Percentiles rank a stretch among this genome's conserved stretches.
These are phyloP conservation scores for Cynopterus sphinx DNA, from an alignment of 2,797 vertebrate genomes.

Conservation along the genomic window DNA sequence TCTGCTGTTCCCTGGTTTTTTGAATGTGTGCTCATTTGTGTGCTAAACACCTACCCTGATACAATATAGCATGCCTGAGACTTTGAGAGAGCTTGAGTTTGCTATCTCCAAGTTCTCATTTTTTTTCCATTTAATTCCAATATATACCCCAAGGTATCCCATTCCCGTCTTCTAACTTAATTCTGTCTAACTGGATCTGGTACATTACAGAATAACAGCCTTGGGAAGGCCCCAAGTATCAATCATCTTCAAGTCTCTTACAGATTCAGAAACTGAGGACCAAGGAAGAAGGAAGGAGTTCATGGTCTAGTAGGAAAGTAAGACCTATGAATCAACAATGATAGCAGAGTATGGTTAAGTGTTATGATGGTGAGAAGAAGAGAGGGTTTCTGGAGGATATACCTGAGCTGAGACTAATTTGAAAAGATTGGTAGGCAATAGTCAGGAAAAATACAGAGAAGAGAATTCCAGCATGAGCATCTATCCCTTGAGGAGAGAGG, in stretches of 20 bases:
- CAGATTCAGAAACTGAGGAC: slow-evolving; percentile 7
- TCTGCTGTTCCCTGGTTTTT: slow-evolving; percentile 16
- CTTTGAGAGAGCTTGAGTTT: not conserved
- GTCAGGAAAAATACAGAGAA: not conserved
- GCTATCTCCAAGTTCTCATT: slow-evolving; percentile 26
- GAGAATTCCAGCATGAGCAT: not conserved
- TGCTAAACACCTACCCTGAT: not conserved
- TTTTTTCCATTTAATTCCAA: slow-evolving; percentile 38
- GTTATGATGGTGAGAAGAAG: not conserved
- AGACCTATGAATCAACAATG: not conserved
- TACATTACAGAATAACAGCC: not conserved
- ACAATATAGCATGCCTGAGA: not conserved
- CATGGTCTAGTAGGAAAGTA: not conserved
- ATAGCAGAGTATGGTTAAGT: not conserved
- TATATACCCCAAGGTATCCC: not conserved
- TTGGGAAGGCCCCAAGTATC: not conserved
- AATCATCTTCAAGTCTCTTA: not conserved
- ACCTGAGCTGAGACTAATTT: slow-evolving; percentile 34
- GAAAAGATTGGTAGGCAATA: slow-evolving; percentile 1
- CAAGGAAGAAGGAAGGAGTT: slow-evolving; percentile 1
- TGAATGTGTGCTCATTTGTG: not conserved
- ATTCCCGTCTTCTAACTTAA: not conserved
- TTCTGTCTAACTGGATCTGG: not conserved
- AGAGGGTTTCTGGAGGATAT: slow-evolving; percentile 2
- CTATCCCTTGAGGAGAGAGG: not conserved